A percentile compares a stretch with the other conserved stretches of the same genome.
phyloP scores from a whole-genome alignment of 2,888 invertebrate genomes.

The Branchinecta sandiegonensis region DNA sequence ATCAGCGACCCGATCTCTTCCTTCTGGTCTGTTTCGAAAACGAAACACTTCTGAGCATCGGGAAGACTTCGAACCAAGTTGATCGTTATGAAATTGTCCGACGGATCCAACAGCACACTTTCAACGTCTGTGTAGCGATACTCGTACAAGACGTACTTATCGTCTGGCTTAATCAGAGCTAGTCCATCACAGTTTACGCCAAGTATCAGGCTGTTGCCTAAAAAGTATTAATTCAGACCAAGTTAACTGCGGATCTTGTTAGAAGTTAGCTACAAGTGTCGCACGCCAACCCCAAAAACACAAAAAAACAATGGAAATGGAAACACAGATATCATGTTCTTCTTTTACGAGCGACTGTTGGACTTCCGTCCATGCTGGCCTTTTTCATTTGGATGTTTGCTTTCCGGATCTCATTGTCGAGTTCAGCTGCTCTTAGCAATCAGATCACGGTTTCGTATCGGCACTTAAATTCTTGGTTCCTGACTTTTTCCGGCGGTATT shows the following conservation, averaged over 20 bases:
- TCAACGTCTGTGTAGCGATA: conserved; percentile 82
- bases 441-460: too few species aligned
- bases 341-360: too few species aligned
- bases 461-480: too few species aligned
- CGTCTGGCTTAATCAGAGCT: conserved; percentile 74
- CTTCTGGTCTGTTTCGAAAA: conserved; percentile 77
- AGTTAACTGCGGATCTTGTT: background rate
- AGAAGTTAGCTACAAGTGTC: background rate
- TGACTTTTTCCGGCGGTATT: too few species aligned
- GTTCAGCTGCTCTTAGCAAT: too few species aligned
- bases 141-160: conserved; percentile 79
- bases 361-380: too few species aligned
- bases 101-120: conserved; percentile 75
- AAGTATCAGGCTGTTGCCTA: conserved; percentile 46
- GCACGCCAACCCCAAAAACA: background rate
- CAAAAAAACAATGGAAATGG: too few species aligned
- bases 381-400: too few species aligned
- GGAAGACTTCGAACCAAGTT: conserved; percentile 54
- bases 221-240: conserved; percentile 17
- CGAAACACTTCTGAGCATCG: conserved; percentile 68
- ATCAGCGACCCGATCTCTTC: conserved; percentile 82
- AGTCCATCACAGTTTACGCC: conserved; percentile 84
- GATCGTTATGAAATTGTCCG: conserved; percentile 79
- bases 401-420: too few species aligned
- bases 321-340: too few species aligned